Evolutionary conservation across 35 echinoderm and acorn worm genomes (phyloP).

Genomic region (Ophiothrix spiculata): DNA sequence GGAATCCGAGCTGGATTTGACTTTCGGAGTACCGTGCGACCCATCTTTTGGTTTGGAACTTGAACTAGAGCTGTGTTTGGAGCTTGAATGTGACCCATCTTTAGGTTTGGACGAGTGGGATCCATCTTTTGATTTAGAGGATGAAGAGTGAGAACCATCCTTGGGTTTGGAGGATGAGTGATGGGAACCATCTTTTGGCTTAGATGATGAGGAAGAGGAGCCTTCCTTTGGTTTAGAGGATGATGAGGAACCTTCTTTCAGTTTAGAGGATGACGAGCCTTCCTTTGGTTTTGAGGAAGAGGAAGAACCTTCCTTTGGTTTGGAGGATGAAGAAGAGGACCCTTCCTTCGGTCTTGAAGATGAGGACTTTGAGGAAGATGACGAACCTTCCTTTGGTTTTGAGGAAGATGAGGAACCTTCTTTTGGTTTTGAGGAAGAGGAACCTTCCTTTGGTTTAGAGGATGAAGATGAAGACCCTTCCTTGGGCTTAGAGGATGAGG

Average conservation of each 20-base stretch:
- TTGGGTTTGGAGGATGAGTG: constrained; percentile 33
- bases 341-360: neutral
- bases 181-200: constrained; percentile 19
- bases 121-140: constrained; percentile 31
- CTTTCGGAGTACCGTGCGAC: constrained; percentile 8
- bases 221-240: constrained; percentile 30
- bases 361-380: constrained; percentile 1
- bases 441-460: neutral
- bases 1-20: neutral
- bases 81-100: neutral
- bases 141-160: constrained; percentile 3
- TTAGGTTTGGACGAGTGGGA: neutral
- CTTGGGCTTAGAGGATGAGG: constrained; percentile 8
- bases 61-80: neutral
- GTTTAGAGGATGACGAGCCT: neutral
- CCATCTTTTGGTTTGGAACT: constrained; percentile 23
- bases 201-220: constrained; percentile 39
- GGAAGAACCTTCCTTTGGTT: constrained; percentile 36
- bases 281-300: neutral
- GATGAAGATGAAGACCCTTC: constrained; percentile 8
- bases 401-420: neutral
- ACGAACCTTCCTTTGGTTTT: neutral
- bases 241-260: neutral
- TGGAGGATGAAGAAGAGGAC: constrained; percentile 30
- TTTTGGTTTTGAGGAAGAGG: neutral